Percentiles rank a stretch among this genome's conserved stretches.
Evolutionary conservation across 1,140 invertebrate species (phyloP).

Genomic region (Lucilia cuprina): DNA sequence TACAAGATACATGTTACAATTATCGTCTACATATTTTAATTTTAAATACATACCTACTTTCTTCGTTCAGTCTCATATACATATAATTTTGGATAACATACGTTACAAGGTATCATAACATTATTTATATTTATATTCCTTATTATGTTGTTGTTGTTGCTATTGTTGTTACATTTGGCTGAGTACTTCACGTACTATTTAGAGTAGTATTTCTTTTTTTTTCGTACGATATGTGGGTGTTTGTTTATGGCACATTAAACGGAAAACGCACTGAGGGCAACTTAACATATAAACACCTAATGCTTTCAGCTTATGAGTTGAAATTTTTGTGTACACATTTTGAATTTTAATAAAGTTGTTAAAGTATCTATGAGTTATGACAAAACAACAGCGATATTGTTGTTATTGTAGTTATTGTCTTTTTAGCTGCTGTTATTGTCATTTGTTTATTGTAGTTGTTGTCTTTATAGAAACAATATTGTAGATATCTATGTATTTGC

Average conservation of each 20-base stretch:
- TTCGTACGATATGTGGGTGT: too few relatives aligned
- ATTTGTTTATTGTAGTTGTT: background rate
- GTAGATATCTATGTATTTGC: background rate
- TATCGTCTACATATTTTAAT: too few relatives aligned
- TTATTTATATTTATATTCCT: too few relatives aligned
- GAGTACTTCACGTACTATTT: too few relatives aligned
- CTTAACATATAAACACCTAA: constrained; percentile 24
- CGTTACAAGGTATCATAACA: too few relatives aligned
- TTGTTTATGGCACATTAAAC: background rate
- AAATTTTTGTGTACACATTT: constrained; percentile 22
- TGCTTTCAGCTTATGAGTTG: constrained; percentile 18
- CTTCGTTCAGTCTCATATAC: too few relatives aligned
- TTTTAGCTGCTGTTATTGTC: background rate
- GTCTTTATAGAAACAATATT: background rate
- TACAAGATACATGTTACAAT: too few relatives aligned
- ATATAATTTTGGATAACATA: too few relatives aligned
- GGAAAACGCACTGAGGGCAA: constrained; percentile 6
- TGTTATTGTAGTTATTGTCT: background rate
- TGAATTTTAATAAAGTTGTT: constrained; percentile 34
- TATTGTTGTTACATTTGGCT: too few relatives aligned
- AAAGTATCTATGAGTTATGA: constrained; percentile 5
- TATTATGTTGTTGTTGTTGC: too few relatives aligned
- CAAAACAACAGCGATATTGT: background rate
- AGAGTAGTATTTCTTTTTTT: too few relatives aligned
- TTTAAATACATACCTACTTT: too few relatives aligned